Percentiles rank a stretch among this genome's conserved stretches.
These are phyloP conservation scores for Mesochorus sp. DNA, from an alignment of 2,888 invertebrate genomes.

Conservation along the genomic window DNA sequence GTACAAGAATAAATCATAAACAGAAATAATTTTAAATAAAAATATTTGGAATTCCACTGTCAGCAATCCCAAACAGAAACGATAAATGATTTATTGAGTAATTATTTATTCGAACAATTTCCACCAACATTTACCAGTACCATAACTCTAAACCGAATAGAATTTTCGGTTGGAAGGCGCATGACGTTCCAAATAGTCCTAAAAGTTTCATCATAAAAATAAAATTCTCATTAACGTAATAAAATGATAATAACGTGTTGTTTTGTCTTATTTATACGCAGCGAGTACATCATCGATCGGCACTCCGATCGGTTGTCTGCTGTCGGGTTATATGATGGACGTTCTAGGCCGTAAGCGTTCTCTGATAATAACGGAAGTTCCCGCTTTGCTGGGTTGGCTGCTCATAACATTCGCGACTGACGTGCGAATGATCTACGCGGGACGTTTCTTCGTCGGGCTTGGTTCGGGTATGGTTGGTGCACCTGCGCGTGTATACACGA, in stretches of 20 bases:
- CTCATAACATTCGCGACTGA: slow-evolving; percentile 85
- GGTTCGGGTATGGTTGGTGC: slow-evolving; percentile 90
- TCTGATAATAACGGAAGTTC: slow-evolving; percentile 86
- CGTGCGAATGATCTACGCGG: slow-evolving; percentile 86
- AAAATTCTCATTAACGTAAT: no score
- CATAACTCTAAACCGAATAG: no score
- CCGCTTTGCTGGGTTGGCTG: slow-evolving; percentile 88
- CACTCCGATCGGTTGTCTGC: slow-evolving; percentile 87
- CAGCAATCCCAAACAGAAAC: no score
- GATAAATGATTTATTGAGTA: no score
- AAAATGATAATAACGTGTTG: background rate
- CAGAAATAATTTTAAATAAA: no score
- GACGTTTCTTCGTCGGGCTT: slow-evolving; percentile 87
- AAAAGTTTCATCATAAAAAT: no score
- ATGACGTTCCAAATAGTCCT: no score
- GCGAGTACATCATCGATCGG: slow-evolving; percentile 87
- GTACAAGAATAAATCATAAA: no score
- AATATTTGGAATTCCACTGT: no score
- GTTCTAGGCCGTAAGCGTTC: slow-evolving; percentile 86
- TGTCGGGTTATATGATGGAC: slow-evolving; percentile 89
- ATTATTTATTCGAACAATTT: no score
- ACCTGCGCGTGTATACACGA: slow-evolving; percentile 87
- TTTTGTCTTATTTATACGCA: slow-evolving; percentile 71
- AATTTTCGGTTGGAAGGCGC: no score
- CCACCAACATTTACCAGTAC: no score